These are phyloP conservation scores for Gryon sp. DNA, from an alignment of 1,140 invertebrate genomes.

Conservation along the genomic window DNA sequence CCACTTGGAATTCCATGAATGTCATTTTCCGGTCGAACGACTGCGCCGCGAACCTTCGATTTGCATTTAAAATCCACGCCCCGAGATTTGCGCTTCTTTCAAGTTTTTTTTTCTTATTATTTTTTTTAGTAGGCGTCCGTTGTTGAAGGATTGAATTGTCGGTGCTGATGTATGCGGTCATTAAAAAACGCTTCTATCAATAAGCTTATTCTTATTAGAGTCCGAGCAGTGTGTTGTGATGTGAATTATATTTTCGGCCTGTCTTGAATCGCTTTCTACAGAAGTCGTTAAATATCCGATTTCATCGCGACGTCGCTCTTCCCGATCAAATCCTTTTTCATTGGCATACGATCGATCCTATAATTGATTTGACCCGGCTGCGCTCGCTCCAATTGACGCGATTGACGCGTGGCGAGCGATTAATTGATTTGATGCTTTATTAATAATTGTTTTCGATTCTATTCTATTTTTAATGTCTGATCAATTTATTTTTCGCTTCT, in stretches of 20 bases:
- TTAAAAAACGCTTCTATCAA: constrained; percentile 32
- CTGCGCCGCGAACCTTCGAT: constrained; percentile 20
- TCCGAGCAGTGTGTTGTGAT: constrained; percentile 23
- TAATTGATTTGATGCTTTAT: constrained; percentile 45
- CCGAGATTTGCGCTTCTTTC: constrained; percentile 1
- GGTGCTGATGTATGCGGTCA: constrained; percentile 31
- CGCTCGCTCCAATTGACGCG: constrained; percentile 58
- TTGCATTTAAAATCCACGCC: constrained; percentile 41
- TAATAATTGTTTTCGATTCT: constrained; percentile 23
- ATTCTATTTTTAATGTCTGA: not conserved
- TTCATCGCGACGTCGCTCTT: constrained; percentile 49
- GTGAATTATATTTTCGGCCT: constrained; percentile 37
- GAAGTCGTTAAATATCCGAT: constrained; percentile 62
- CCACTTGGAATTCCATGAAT: constrained; percentile 62
- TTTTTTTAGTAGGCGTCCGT: constrained; percentile 7
- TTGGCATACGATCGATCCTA: constrained; percentile 54
- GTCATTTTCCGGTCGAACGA: constrained; percentile 68
- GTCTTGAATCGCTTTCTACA: constrained; percentile 39
- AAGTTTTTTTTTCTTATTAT: not conserved
- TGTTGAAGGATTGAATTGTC: constrained; percentile 36
- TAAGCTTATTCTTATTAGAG: constrained; percentile 29
- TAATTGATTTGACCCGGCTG: constrained; percentile 61
- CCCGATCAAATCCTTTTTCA: constrained; percentile 30
- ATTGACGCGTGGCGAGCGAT: constrained; percentile 53
- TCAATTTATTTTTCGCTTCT: not conserved